Base-by-base conservation (phyloP, 1,140 invertebrate species). In the Pantala flavescens region DNA sequence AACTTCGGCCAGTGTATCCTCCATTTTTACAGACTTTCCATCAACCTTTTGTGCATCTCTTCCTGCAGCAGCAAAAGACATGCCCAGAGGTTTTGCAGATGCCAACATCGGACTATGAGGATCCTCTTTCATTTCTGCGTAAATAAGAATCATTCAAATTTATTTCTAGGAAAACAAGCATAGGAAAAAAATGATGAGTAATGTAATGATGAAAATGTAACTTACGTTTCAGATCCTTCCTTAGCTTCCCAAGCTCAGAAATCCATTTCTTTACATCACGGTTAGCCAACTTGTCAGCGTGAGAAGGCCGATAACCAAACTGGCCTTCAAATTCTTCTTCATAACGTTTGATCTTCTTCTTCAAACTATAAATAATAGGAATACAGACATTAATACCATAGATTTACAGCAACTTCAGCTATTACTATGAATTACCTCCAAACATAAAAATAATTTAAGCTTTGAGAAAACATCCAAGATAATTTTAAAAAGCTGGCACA, bases 261-360 rank as follows among this genome's bases (percentile, higher is more conserved):
- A 92, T 87, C 21, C 90, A 84, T 77, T 91, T 89, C 78, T 92
- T 93, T 28, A 95, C 89, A 76, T 91, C 91, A 43, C 90, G 89
- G 78, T 95, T 92, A 73, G 90, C 92, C 81, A 96, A 88, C 77
- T 96, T 95, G 77, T 97, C 95, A 19, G 90, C 89, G 76, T 95
- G 92, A 43, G 93, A 94, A 0, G 95, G 92, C 75, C 90, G 85
- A 81, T 92, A 93, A 7, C 95, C 95, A 81, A 92, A 88, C 74
- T 92, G 89, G 28, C 84, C 83, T 81, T 97, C 93, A 82, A 94
- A 95, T 10, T 91, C 90, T 70, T 90, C 89, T 81, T 98, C 95
- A 81, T 93, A 93, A 75, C 89, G 89, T 75, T 91, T 89, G 0
- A 98, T 89, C 80, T 92, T 96, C 80, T 91, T 94, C 81, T 97